Evolutionary conservation across 2,797 vertebrate genomes (phyloP).

Genomic region (Sebastes cheni): DNA sequence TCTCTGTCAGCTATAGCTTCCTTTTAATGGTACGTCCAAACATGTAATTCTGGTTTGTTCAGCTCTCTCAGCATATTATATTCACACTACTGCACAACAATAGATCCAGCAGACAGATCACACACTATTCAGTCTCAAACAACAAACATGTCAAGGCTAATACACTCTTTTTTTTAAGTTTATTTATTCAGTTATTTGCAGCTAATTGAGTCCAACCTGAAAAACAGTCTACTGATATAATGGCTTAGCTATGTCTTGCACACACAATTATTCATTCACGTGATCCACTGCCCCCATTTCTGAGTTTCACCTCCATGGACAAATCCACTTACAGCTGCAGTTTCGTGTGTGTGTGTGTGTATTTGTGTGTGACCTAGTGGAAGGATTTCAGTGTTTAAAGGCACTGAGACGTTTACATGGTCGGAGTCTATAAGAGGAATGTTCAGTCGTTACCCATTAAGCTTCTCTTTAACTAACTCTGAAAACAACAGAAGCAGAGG

Average conservation of each 20-base stretch:
- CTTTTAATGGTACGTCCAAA: too few relatives aligned
- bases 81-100: not conserved
- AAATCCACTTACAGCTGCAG: conserved; percentile 54
- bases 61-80: conserved; percentile 24
- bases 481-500: not conserved
- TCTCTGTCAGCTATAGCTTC: not conserved
- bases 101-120: not conserved
- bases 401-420: conserved; percentile 24
- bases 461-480: conserved; percentile 5
- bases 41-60: conserved; percentile 37
- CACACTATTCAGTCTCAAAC: not conserved
- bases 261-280: conserved; percentile 4
- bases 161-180: not conserved
- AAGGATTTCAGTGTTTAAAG: conserved; percentile 33
- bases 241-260: not conserved
- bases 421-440: conserved; percentile 36
- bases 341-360: not conserved
- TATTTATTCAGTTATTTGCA: not conserved
- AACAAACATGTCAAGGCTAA: not conserved
- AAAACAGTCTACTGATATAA: not conserved
- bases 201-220: not conserved
- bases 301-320: not conserved
- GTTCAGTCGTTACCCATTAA: conserved; percentile 19
- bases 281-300: conserved; percentile 37
- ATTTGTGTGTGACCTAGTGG: conserved; percentile 2